Conservation (phyloP, 2,797 vertebrate genomes). For the Channallabes apus region DNA sequence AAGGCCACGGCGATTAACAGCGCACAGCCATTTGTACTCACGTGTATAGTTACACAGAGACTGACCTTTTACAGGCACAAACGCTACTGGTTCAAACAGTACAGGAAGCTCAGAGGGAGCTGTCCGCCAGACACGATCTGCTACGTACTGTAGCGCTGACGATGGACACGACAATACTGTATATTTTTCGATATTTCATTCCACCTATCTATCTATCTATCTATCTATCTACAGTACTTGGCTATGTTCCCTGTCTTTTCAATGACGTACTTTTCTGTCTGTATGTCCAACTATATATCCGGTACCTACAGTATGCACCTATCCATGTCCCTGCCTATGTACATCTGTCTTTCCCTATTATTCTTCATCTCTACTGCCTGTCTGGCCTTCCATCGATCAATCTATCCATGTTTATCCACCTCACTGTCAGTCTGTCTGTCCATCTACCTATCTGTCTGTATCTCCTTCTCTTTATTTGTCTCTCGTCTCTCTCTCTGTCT, state of each 20-base stretch:
- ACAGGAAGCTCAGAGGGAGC: neutral
- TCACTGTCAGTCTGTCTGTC: neutral
- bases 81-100: neutral
- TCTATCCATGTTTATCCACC: neutral
- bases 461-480: neutral
- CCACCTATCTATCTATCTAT: neutral
- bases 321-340: no score
- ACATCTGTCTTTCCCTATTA: no score
- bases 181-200: no score
- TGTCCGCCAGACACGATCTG: neutral
- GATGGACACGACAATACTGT: neutral
- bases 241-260: neutral
- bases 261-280: no score
- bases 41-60: constrained; percentile 29
- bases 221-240: neutral
- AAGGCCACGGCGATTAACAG: constrained; percentile 51
- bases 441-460: neutral
- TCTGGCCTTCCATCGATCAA: neutral
- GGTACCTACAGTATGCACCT: no score
- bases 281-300: neutral
- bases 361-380: no score
- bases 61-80: constrained; percentile 34
- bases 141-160: neutral
- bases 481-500: neutral
- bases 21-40: constrained; percentile 30